A percentile compares a stretch with the other conserved stretches of the same genome.
phyloP scores from a whole-genome alignment of 2,113 vertebrate genomes.

The Nothobranchius furzeri region DNA sequence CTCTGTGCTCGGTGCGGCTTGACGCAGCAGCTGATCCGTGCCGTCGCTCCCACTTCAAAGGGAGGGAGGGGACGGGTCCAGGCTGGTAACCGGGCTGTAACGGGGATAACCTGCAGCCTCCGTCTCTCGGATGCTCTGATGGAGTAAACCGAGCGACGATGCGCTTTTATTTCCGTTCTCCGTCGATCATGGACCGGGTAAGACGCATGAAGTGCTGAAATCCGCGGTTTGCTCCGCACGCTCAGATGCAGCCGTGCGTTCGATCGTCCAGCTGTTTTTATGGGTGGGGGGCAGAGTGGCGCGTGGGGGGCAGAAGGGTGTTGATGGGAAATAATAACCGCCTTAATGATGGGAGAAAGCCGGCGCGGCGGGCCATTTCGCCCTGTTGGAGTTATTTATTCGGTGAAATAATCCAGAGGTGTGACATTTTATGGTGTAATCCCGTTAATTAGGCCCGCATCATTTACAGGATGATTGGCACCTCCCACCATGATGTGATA shows the following conservation, averaged over 20 bases:
- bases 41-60: slow-evolving; percentile 67
- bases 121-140: slow-evolving; percentile 61
- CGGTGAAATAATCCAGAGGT: slow-evolving; percentile 16
- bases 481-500: slow-evolving; percentile 65
- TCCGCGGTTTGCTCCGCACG: slow-evolving; percentile 2
- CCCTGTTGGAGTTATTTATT: background rate
- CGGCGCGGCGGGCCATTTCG: slow-evolving; percentile 17
- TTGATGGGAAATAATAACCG: slow-evolving; percentile 63
- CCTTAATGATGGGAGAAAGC: slow-evolving; percentile 41
- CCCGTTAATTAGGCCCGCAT: slow-evolving; percentile 61
- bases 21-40: slow-evolving; percentile 40
- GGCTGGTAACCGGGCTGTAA: slow-evolving; percentile 71
- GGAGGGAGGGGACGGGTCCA: slow-evolving; percentile 68
- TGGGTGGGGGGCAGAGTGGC: slow-evolving; percentile 26
- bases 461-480: slow-evolving; percentile 64
- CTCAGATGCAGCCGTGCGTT: slow-evolving; percentile 40
- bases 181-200: slow-evolving; percentile 74
- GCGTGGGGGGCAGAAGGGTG: slow-evolving; percentile 33
- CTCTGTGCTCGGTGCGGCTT: background rate
- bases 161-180: slow-evolving; percentile 45
- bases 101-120: slow-evolving; percentile 71
- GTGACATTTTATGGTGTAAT: slow-evolving; percentile 1
- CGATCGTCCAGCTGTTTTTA: slow-evolving; percentile 76
- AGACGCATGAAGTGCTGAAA: slow-evolving; percentile 36
- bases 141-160: slow-evolving; percentile 63